Conservation (phyloP, 64 coral and sea anemone species). For the Anthopleura sola region DNA sequence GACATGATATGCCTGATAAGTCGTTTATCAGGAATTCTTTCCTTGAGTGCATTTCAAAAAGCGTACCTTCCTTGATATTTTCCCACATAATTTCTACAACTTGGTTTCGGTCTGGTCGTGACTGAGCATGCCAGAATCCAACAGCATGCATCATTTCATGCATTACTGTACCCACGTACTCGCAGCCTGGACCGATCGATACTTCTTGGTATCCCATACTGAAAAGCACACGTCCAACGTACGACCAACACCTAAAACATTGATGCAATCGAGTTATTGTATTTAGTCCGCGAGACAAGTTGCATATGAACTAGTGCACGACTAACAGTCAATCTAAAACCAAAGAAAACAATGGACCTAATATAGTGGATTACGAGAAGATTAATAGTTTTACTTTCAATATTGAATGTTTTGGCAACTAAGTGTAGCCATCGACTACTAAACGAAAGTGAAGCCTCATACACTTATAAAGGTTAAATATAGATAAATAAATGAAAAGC, state of each 20-base stretch:
- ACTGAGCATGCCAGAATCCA: constrained; percentile 56
- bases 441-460: no score
- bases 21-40: no score
- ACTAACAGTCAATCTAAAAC: background rate
- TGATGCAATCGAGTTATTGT: background rate
- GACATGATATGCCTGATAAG: background rate
- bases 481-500: no score
- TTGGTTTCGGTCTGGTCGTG: constrained; percentile 60
- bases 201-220: background rate
- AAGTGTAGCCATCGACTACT: no score
- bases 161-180: constrained; percentile 23
- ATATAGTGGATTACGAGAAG: no score
- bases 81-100: constrained; percentile 54
- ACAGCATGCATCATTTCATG: constrained; percentile 55
- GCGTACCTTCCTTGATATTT: constrained; percentile 41
- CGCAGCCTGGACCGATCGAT: background rate
- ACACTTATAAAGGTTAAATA: no score
- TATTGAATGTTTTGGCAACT: no score
- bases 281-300: background rate
- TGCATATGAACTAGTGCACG: background rate
- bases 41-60: background rate
- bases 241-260: background rate
- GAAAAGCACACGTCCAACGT: background rate
- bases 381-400: no score
- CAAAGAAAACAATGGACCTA: no score